A percentile compares a stretch with the other conserved stretches of the same genome.
phyloP scores from a whole-genome alignment of 2,113 vertebrate species.

The Euleptes europaea region DNA sequence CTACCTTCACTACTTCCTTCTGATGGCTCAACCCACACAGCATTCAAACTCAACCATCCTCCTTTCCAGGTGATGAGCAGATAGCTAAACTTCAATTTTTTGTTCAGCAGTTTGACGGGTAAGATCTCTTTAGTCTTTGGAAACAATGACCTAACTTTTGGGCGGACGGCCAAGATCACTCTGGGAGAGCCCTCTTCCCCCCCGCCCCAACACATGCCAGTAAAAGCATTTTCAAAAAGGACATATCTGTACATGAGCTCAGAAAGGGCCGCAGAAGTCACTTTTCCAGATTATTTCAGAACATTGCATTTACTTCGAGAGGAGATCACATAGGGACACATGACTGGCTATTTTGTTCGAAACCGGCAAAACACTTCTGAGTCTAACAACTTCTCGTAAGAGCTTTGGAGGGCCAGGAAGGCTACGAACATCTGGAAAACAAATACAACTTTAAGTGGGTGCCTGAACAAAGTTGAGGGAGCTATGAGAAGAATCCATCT shows the following conservation, averaged over 20 bases:
- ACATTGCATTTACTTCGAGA: conserved; percentile 20
- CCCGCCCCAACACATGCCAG: neutral
- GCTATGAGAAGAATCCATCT: too few relatives aligned
- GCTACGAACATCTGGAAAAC: neutral
- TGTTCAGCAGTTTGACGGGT: neutral
- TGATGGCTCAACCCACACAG: neutral
- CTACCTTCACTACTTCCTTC: neutral
- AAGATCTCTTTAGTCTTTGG: conserved; percentile 4
- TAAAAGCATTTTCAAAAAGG: neutral
- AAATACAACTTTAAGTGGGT: neutral
- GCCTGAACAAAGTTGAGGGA: neutral
- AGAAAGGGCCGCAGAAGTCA: neutral
- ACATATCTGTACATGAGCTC: conserved; percentile 26
- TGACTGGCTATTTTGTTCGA: neutral
- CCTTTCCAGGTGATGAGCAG: conserved; percentile 6
- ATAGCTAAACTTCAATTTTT: neutral
- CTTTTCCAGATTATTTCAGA: neutral
- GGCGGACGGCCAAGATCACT: conserved; percentile 40
- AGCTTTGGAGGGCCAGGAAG: conserved; percentile 8
- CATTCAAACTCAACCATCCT: rapidly evolving
- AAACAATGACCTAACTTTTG: conserved; percentile 50
- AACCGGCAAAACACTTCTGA: conserved; percentile 19
- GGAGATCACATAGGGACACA: conserved; percentile 22
- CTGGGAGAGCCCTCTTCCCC: neutral
- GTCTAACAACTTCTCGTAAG: neutral